Evolutionary conservation across 2,888 invertebrate species (phyloP), one percentile per base, ranked within the genome.

Genomic region (Mesopsocus fuscifrons): DNA sequence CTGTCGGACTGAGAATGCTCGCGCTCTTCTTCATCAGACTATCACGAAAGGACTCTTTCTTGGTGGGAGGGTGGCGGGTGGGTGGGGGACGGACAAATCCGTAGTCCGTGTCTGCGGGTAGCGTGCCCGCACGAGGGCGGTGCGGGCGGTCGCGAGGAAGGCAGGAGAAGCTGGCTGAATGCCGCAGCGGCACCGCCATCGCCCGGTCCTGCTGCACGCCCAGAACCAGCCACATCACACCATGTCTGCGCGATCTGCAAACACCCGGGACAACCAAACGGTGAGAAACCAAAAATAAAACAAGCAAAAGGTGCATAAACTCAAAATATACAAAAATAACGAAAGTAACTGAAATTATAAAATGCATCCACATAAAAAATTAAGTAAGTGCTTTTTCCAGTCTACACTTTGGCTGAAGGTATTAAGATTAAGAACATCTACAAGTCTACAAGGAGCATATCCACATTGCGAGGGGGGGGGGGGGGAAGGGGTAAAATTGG

Each of bases 81-180:
- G 38, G 6, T 13, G 44, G 41, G 54, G 54, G 56, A 56, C 56
- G 47, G 54, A 61, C 50, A 55, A 56, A 53, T 52, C 61, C 51
- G 54, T 56, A 49, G 53, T 55, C 47, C 45, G 54, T 40, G 53
- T 56, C 51, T 49, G 52, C 41, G 31, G 63, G 57, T 42, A 64
- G 52, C n/a, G 63, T 64, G 34, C 63, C 62, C 22, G 64, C 62
- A 43, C 63, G 53, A 18, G 58, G 54, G 3, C 61, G 55, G 45
- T 61, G 60, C 17, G 52, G 56, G 22, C 57, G 58, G 44, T 51
- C 52, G 32, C 62, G 57, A 45, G 62, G 61, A 42, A 65, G 55
- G 52, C 64, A 65, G 42, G 63, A 63, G 54, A 65, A 65, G 50
- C 62, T 63, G 44, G 63, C 63, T 48, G 64, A 64, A 54, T 65